These are phyloP conservation scores for Hermaeophaga mercurialis DNA, from an alignment of 2,888 invertebrate species.

Conservation along the genomic window DNA sequence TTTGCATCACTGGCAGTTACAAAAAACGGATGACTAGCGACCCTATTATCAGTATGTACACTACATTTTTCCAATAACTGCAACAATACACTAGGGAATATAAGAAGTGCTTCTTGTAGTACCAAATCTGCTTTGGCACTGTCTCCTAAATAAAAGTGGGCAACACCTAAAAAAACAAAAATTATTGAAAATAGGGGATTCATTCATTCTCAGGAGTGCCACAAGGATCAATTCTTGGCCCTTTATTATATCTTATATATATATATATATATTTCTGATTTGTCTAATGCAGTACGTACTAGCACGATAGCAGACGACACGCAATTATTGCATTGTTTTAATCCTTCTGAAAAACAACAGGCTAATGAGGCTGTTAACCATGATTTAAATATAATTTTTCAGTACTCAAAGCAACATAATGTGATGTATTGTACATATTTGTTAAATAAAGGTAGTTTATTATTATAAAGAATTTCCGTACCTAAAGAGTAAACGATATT, in stretches of 20 bases:
- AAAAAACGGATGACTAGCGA: slow-evolving; percentile 63
- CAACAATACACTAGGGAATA: slow-evolving; percentile 79
- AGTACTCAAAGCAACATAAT: too few relatives aligned
- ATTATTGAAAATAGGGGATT: not conserved
- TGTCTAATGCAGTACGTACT: too few relatives aligned
- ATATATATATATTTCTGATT: too few relatives aligned
- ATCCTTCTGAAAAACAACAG: too few relatives aligned
- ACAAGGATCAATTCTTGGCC: too few relatives aligned
- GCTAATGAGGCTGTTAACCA: too few relatives aligned
- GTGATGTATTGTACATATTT: too few relatives aligned
- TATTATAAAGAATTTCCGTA: not conserved
- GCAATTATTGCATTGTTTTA: too few relatives aligned
- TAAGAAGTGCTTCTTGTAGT: slow-evolving; percentile 77
- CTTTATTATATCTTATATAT: not conserved
- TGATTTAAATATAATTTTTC: too few relatives aligned
- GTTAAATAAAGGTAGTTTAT: too few relatives aligned
- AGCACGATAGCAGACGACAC: too few relatives aligned
- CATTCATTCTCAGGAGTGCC: too few relatives aligned
- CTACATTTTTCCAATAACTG: slow-evolving; percentile 77
- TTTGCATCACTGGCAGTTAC: slow-evolving; percentile 45
- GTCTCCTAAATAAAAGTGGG: slow-evolving; percentile 66
- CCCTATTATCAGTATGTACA: slow-evolving; percentile 70
- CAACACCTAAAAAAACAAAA: slow-evolving; percentile 64
- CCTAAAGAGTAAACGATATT: slow-evolving; percentile 78
- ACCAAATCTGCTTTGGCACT: slow-evolving; percentile 62